Conservation (phyloP, 1,140 invertebrate genomes). For the Stegodyphus mimosarum region DNA sequence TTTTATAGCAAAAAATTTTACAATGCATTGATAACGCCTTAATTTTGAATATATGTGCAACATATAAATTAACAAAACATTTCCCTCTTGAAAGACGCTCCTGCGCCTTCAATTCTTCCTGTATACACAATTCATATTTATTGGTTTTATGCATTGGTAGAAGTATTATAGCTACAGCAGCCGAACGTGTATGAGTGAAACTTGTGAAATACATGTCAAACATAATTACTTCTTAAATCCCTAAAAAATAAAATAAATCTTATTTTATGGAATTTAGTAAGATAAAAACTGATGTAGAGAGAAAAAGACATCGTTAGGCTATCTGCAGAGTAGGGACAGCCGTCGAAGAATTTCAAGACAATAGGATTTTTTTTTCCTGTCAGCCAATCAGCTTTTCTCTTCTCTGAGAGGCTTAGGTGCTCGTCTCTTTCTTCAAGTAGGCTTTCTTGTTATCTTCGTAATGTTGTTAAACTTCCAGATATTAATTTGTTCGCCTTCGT, state of each 20-base stretch:
- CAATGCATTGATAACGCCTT: too few relatives aligned
- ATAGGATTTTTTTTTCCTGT: not conserved
- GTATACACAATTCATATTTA: too few relatives aligned
- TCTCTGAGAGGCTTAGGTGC: not conserved
- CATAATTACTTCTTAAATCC: not conserved
- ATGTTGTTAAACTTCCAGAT: not conserved
- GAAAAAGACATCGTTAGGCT: not conserved
- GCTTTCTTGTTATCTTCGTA: not conserved
- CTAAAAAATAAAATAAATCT: not conserved
- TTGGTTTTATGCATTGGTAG: too few relatives aligned
- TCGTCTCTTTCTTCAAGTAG: not conserved
- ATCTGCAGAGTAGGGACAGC: not conserved
- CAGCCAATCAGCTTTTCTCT: not conserved
- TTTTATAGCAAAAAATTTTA: too few relatives aligned
- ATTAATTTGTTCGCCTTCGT: too few relatives aligned
- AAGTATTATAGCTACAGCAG: too few relatives aligned
- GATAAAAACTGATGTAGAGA: not conserved
- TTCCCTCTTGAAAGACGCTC: too few relatives aligned
- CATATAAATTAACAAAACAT: too few relatives aligned
- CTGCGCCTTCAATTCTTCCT: too few relatives aligned
- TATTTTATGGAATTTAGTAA: not conserved
- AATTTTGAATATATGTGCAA: too few relatives aligned
- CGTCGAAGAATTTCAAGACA: not conserved
- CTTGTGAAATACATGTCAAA: not conserved
- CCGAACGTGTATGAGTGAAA: not conserved